Conservation (phyloP, 2,888 invertebrate species). For the Drosophila melanosoma region DNA sequence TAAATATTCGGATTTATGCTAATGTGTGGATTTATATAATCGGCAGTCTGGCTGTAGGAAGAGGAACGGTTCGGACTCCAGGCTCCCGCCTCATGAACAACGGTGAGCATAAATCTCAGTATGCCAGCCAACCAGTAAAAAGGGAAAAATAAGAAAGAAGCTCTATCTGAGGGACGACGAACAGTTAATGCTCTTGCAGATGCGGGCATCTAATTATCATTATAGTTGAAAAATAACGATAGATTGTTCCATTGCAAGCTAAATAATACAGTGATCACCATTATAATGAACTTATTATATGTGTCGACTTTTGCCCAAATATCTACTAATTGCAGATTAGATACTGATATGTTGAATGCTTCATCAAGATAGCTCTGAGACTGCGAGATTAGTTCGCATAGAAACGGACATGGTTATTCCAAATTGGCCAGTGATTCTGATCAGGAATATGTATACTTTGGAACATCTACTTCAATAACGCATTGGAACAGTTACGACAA, state of each 20-base stretch:
- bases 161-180: neutral
- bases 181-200: neutral
- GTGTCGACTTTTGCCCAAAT: too few species aligned
- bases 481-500: neutral
- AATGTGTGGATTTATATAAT: constrained; percentile 34
- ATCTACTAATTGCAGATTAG: neutral
- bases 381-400: neutral
- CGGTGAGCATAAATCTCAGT: constrained; percentile 68
- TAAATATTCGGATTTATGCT: constrained; percentile 52
- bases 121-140: constrained; percentile 17
- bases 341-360: neutral
- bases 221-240: neutral
- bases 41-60: neutral
- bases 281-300: neutral
- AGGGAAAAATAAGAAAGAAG: neutral
- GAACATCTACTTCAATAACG: neutral
- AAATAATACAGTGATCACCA: neutral
- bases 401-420: neutral
- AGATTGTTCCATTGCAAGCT: neutral
- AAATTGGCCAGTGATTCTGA: neutral
- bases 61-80: neutral
- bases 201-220: neutral
- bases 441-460: neutral
- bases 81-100: constrained; percentile 48
- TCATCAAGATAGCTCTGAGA: neutral